phyloP scores from a whole-genome alignment of 2,888 invertebrate genomes.

The Aphodius granarius region DNA sequence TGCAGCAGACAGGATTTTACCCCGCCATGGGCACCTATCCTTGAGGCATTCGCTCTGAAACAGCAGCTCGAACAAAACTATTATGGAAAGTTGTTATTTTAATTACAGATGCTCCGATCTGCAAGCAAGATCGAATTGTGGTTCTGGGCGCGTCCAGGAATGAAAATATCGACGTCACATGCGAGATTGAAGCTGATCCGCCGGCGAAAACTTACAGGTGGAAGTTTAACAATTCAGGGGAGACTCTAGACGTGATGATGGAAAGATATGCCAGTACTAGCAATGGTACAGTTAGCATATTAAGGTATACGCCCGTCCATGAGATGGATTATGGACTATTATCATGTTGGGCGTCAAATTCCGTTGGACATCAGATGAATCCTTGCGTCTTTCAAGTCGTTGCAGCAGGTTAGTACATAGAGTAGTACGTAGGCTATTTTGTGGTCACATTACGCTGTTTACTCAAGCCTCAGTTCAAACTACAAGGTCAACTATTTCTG shows the following conservation, averaged over 20 bases:
- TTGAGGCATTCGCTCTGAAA: background rate
- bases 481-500: no score
- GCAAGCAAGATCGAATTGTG: constrained; percentile 73
- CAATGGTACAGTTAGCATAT: constrained; percentile 74
- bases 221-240: constrained; percentile 94
- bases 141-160: constrained; percentile 88
- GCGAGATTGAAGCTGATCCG: constrained; percentile 91
- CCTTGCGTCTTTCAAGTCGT: constrained; percentile 90
- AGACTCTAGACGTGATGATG: constrained; percentile 80
- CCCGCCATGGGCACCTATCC: no score
- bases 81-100: background rate
- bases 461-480: no score
- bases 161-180: constrained; percentile 83
- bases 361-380: constrained; percentile 78
- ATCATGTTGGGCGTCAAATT: constrained; percentile 84
- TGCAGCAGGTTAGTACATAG: constrained; percentile 71
- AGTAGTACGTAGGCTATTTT: no score
- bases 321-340: constrained; percentile 85
- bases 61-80: constrained; percentile 1
- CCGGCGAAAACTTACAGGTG: constrained; percentile 87
- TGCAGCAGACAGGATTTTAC: no score
- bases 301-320: constrained; percentile 63
- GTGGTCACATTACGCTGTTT: no score
- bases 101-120: constrained; percentile 78
- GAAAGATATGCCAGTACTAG: constrained; percentile 71